Conservation (phyloP, 2,113 vertebrate species). For the Apaloderma vittatum region DNA sequence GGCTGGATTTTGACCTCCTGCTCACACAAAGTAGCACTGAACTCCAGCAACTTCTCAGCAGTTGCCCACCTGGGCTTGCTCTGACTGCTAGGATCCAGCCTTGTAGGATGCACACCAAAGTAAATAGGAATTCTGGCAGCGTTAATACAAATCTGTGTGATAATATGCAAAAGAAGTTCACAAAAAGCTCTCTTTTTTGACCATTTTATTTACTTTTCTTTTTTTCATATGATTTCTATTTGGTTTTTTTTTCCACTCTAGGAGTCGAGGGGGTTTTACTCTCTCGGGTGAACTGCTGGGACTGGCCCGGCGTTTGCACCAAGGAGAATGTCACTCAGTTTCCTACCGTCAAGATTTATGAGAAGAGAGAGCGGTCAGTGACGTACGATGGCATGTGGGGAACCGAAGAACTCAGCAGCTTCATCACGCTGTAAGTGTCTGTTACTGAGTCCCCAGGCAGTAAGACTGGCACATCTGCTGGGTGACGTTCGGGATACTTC, state of each 20-base stretch:
- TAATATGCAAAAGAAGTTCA: neutral
- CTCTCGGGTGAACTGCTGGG: constrained; percentile 87
- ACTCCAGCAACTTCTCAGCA: neutral
- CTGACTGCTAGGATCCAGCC: neutral
- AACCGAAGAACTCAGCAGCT: constrained; percentile 82
- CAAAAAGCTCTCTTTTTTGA: neutral
- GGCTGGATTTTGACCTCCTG: neutral
- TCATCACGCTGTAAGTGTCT: constrained; percentile 89
- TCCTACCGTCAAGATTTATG: constrained; percentile 84
- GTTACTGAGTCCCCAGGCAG: neutral
- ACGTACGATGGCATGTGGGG: constrained; percentile 89
- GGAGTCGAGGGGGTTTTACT: constrained; percentile 77
- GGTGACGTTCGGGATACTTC: neutral
- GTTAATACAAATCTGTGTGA: neutral
- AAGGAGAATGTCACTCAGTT: constrained; percentile 86
- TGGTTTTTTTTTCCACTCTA: neutral
- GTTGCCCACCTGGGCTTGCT: neutral
- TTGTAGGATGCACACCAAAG: neutral
- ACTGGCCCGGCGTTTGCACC: constrained; percentile 88
- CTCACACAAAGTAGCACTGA: neutral
- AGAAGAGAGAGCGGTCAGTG: constrained; percentile 62
- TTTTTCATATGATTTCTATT: neutral
- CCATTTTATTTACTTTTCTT: neutral
- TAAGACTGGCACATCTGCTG: neutral
- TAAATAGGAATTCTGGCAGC: neutral